phyloP scores from a whole-genome alignment of 2,113 vertebrate genomes.

The Tychaedon coryphoeus region DNA sequence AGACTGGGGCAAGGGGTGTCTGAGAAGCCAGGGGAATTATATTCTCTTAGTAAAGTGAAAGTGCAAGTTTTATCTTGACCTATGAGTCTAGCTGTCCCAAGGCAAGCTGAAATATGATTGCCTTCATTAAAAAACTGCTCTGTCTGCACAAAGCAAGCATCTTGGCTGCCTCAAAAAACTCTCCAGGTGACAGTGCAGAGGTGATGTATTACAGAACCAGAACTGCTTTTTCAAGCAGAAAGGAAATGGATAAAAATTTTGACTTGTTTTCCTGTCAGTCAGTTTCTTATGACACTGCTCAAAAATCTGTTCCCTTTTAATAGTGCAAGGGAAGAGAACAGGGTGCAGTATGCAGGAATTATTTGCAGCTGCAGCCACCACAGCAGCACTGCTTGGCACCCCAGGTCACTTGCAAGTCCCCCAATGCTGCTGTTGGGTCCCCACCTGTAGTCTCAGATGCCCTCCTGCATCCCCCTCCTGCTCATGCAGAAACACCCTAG shows the following conservation, averaged over 20 bases:
- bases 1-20: background rate
- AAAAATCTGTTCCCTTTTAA: background rate
- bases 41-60: background rate
- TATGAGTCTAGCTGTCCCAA: background rate
- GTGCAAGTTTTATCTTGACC: background rate
- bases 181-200: background rate
- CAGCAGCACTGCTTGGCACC: background rate
- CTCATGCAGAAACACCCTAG: background rate
- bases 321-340: background rate
- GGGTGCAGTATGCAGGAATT: no score
- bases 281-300: background rate
- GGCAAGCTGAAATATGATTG: background rate
- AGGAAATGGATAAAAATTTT: background rate
- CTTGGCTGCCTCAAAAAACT: background rate
- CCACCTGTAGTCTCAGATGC: fast-evolving
- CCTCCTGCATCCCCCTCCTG: background rate
- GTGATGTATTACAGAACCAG: background rate
- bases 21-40: background rate
- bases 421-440: background rate
- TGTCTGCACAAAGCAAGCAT: background rate
- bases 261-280: background rate
- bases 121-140: background rate
- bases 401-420: background rate
- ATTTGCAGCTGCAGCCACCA: background rate
- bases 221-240: background rate